Conservation (phyloP, 2,888 invertebrate species). For the Epistrophe eligans region DNA sequence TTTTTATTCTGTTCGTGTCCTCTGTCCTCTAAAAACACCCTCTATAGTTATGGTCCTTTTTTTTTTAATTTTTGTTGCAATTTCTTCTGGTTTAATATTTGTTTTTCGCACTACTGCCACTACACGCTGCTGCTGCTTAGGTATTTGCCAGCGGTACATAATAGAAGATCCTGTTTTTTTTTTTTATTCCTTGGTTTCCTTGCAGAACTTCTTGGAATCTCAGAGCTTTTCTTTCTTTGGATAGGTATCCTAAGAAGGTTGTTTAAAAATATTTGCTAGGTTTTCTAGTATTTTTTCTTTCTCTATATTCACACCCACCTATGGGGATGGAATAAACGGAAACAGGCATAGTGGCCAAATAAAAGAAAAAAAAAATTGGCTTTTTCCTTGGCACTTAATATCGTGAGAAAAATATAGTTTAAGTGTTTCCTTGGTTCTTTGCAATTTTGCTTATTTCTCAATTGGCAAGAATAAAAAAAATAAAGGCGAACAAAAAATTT, state of each 20-base stretch:
- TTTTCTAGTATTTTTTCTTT: constrained; percentile 17
- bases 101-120: constrained; percentile 25
- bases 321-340: constrained; percentile 20
- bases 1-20: neutral
- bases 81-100: constrained; percentile 62
- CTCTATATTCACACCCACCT: constrained; percentile 37
- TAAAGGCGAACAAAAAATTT: constrained; percentile 16
- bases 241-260: constrained; percentile 42
- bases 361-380: constrained; percentile 44
- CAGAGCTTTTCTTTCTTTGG: constrained; percentile 3
- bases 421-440: constrained; percentile 48
- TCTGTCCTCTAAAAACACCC: neutral
- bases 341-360: constrained; percentile 19
- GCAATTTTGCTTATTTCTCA: constrained; percentile 67
- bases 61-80: constrained; percentile 23
- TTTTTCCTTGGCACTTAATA: constrained; percentile 54
- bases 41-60: constrained; percentile 6
- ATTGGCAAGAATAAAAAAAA: constrained; percentile 26
- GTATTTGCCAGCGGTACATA: constrained; percentile 54
- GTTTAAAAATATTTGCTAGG: constrained; percentile 47
- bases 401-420: constrained; percentile 68
- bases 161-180: constrained; percentile 38
- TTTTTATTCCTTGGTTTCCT: neutral
- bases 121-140: neutral
- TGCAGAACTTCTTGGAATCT: neutral